phyloP scores from a whole-genome alignment of 2,797 vertebrate genomes.

The Pristis pectinata region DNA sequence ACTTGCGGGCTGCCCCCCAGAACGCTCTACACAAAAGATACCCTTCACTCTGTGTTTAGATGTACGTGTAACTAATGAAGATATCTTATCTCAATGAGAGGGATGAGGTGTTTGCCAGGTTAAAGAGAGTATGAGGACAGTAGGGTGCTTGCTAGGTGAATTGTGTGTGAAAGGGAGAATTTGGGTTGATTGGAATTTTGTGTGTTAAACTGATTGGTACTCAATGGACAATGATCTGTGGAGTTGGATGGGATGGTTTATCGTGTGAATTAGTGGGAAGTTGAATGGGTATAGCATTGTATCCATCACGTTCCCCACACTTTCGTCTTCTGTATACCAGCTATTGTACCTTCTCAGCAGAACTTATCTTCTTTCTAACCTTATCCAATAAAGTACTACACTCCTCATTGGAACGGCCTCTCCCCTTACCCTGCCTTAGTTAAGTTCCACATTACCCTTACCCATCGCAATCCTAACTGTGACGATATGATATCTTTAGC shows the following conservation, averaged over 20 bases:
- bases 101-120: too few relatives aligned
- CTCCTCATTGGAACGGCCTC: neutral
- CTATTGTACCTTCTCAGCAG: too few relatives aligned
- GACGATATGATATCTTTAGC: neutral
- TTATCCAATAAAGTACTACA: neutral
- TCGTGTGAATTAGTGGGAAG: neutral
- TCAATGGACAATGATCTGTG: neutral
- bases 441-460: neutral
- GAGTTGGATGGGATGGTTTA: neutral
- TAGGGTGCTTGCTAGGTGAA: too few relatives aligned
- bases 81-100: too few relatives aligned
- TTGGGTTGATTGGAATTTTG: too few relatives aligned
- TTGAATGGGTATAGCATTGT: neutral
- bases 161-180: too few relatives aligned
- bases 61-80: too few relatives aligned
- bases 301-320: neutral
- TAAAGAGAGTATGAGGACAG: too few relatives aligned
- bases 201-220: too few relatives aligned
- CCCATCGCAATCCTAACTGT: neutral
- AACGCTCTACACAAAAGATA: too few relatives aligned
- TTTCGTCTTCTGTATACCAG: neutral
- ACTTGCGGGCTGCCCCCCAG: too few relatives aligned
- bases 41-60: too few relatives aligned
- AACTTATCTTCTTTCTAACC: neutral
- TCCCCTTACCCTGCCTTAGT: neutral